Conservation (phyloP, 2,888 invertebrate genomes). For the Leucoma salicis region DNA sequence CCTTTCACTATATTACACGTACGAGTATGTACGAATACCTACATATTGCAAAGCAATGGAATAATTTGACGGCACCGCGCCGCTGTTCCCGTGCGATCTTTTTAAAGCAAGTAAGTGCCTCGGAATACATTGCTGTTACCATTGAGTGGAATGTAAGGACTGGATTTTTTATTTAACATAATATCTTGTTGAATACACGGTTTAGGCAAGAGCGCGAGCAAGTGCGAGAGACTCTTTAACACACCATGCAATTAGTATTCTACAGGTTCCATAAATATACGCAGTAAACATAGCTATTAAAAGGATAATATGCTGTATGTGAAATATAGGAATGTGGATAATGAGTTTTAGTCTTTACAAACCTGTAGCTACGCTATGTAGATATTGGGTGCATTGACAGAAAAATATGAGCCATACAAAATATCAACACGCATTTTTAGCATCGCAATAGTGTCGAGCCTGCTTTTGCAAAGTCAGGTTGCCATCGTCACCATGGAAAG, state of each 20-base stretch:
- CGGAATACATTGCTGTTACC: no score
- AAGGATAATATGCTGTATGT: constrained; percentile 13
- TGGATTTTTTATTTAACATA: no score
- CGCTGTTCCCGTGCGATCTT: no score
- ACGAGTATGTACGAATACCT: no score
- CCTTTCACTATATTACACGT: no score
- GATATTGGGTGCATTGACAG: constrained; percentile 2
- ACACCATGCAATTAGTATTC: constrained; percentile 15
- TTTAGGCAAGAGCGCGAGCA: not conserved
- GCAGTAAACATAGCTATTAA: constrained; percentile 19
- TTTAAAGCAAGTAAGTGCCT: no score
- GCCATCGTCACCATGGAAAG: constrained; percentile 1
- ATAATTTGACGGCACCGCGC: no score
- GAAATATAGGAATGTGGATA: constrained; percentile 16
- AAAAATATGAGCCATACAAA: constrained; percentile 1
- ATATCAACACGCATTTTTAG: constrained; percentile 1
- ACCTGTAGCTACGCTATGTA: constrained; percentile 5
- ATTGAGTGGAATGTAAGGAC: no score
- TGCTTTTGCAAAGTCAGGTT: not conserved
- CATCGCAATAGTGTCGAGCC: not conserved
- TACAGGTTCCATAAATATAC: constrained; percentile 15
- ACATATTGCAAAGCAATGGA: no score
- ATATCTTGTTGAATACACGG: no score
- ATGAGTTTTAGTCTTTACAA: constrained; percentile 3
- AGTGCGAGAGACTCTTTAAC: constrained; percentile 5